Evolutionary conservation across 2,113 vertebrate genomes (phyloP), one percentile per base, ranked within the genome.

Genomic region (Corydoras sp.): DNA sequence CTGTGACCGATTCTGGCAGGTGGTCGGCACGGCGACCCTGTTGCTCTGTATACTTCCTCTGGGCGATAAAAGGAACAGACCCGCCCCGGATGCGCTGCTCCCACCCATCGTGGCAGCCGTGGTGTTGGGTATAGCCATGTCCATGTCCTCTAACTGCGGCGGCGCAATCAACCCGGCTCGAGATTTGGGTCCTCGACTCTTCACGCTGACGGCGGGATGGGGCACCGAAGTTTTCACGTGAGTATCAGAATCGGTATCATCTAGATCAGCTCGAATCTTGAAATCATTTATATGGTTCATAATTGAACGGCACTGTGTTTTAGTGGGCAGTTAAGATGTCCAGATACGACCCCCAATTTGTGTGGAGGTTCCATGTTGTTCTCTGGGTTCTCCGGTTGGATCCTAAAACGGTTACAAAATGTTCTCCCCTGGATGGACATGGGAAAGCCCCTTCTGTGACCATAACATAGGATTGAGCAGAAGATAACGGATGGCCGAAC

Each of bases 201-300:
- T 97, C 66, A 92, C 92, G 6, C 86, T 89, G 0, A 30, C 91
- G 2, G 94, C 92, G 1, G 94, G 94, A 49, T 96, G 94, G 92
- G 94, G 93, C 0, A 50, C 79, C 0, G 92, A 94, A 68, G 94
- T 96, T 11, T 88, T 91, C 77, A 90, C 86, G 87, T 91, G 35
- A 53, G 89, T 82, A 11, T 24, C 18, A 24, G 18, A 24, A 24
- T 24, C 18, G 1, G 18, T 1, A 24, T 24, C 18, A 24, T 24
- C 18, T 1, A 2, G 1, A 24, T 24, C 18, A 2, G 18, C 18
- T 24, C 18, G 18, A 2, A 1, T 2, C 18, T 24, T 2, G 18
- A 24, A 24, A 24, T 24, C 18, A 1, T 24, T 24, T 24, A 24
- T 24, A 2, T 24, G 18, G 18, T 24, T 24, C 18, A 24, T 24